These are phyloP conservation scores for Clarias macrocephalus DNA, from an alignment of 2,113 vertebrate species.

Conservation along the genomic window DNA sequence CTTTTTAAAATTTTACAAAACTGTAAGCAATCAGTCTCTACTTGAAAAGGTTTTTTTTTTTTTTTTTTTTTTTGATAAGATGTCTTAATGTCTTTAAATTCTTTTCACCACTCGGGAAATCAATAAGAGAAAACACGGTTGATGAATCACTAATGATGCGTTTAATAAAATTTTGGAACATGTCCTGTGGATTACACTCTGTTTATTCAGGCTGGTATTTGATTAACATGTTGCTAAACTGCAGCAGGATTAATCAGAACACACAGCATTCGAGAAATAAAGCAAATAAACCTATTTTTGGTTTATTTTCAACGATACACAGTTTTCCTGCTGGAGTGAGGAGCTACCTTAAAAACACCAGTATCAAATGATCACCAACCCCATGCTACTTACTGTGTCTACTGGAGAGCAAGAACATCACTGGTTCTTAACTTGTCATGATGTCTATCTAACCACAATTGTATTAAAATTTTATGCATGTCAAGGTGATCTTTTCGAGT, in stretches of 20 bases:
- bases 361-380: not conserved
- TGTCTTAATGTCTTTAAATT: not conserved
- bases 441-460: not conserved
- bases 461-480: not conserved
- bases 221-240: not conserved
- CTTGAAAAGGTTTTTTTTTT: not conserved
- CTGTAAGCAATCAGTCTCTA: not conserved
- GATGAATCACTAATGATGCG: not conserved
- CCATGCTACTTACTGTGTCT: not conserved
- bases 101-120: not conserved
- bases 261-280: not conserved
- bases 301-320: not conserved
- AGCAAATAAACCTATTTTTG: not conserved
- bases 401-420: not conserved
- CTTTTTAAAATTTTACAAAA: not conserved
- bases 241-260: not conserved
- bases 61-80: not conserved
- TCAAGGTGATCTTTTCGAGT: not conserved
- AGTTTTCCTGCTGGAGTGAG: not conserved
- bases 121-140: not conserved
- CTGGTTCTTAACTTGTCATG: not conserved
- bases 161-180: conserved; percentile 19
- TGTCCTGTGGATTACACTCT: not conserved
- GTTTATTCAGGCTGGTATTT: not conserved
- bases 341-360: not conserved